Evolutionary conservation across 2,113 vertebrate genomes (phyloP).

Genomic region (Diglossa brunneiventris): DNA sequence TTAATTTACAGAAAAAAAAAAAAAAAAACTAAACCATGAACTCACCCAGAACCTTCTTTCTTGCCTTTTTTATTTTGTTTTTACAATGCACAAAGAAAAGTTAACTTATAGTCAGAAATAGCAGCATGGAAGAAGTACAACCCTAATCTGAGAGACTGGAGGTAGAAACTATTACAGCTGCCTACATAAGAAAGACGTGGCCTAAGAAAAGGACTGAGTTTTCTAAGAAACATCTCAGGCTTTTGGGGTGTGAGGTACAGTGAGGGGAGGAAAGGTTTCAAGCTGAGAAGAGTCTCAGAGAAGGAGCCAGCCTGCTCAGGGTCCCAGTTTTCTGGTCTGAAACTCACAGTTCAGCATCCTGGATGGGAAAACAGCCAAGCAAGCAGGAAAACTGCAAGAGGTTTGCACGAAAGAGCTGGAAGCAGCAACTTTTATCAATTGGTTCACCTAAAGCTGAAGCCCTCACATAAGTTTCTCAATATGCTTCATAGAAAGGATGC

Average conservation of each 20-base stretch:
- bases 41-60: background rate
- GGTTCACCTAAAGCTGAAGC: background rate
- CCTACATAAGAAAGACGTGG: background rate
- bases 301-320: background rate
- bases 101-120: background rate
- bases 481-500: background rate
- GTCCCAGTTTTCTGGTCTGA: background rate
- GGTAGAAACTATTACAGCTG: background rate
- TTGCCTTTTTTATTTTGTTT: background rate
- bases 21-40: background rate
- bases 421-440: background rate
- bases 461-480: background rate
- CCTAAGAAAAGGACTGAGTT: background rate
- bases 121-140: background rate
- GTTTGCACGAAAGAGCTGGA: background rate
- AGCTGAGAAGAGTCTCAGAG: background rate
- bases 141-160: background rate
- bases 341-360: background rate
- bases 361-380: background rate
- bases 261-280: background rate
- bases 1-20: background rate
- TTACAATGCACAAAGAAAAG: background rate
- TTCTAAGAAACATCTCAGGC: background rate
- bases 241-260: background rate
- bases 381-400: background rate